A percentile compares a stretch with the other conserved stretches of the same genome.
These are phyloP conservation scores for Misgurnus anguillicaudatus DNA, from an alignment of 2,113 vertebrate genomes.

Conservation along the genomic window DNA sequence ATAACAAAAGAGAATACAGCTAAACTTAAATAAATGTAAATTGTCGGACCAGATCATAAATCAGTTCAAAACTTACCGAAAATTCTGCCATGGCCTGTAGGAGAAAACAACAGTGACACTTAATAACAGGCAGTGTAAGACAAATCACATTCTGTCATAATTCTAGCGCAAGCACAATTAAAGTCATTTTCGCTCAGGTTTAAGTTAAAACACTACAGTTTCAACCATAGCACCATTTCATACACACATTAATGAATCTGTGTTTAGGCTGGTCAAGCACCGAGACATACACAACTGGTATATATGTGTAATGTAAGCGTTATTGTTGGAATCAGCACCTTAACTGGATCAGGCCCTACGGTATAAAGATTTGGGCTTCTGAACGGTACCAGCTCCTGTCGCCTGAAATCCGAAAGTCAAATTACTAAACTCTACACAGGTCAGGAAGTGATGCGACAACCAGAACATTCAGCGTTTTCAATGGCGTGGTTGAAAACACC, in stretches of 20 bases:
- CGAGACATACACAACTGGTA: not conserved
- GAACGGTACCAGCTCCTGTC: slow-evolving; percentile 6
- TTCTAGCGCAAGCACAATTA: not conserved
- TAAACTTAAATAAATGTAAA: not conserved
- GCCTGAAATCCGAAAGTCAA: slow-evolving; percentile 33
- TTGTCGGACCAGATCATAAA: not conserved
- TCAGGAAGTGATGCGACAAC: slow-evolving; percentile 43
- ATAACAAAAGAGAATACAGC: not conserved
- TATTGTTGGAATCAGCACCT: slow-evolving; percentile 1
- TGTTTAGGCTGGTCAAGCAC: not conserved
- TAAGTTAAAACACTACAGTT: not conserved
- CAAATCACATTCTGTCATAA: not conserved
- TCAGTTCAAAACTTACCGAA: slow-evolving; percentile 70
- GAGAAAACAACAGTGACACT: slow-evolving; percentile 17
- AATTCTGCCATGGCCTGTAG: slow-evolving; percentile 77
- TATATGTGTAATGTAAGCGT: not conserved
- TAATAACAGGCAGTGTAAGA: not conserved
- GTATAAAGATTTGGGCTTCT: not conserved
- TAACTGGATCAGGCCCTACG: slow-evolving; percentile 24
- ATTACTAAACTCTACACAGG: slow-evolving; percentile 47
- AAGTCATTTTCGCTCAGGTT: not conserved
- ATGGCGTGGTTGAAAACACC: slow-evolving; percentile 29
- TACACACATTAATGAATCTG: not conserved
- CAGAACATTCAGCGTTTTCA: slow-evolving; percentile 31
- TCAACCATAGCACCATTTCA: not conserved